Evolutionary conservation across 2,888 invertebrate species (phyloP), one percentile per base, ranked within the genome.

Genomic region (Coenonympha arcania): DNA sequence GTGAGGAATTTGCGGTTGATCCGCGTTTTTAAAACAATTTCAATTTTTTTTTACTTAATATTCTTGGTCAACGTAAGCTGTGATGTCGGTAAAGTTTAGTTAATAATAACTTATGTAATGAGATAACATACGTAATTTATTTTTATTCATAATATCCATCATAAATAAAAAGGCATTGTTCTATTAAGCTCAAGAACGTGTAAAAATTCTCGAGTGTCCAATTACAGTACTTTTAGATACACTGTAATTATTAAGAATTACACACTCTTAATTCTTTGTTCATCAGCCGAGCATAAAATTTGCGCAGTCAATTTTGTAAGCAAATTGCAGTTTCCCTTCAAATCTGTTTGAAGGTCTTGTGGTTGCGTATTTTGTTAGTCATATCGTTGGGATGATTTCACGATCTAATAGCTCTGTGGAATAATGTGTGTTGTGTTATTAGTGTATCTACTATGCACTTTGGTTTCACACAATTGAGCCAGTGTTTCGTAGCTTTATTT

Each of bases 321-420:
- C 68, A 68, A 69, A 72, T 75, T 69, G 62, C 61, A 62, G 52
- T 65, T 71, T 71, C 68, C 68, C 66, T 65, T 69, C 59, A 55
- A 63, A 59, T 56, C 51, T 40, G 46, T 52, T 61, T 56, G 63
- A 64, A 67, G 67, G 67, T 59, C 58, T 55, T 37, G 39, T 22
- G 34, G 30, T 42, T 42, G 42, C 42, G 20, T 42, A 31, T 60
- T 56, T 55, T 52, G 57, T 62, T 60, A 61, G 61, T 61, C 58
- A 62, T 61, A 50, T 33, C 34, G 31, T 18, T 47, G 36, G 34
- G 50, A 54, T 49, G 48, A 55, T 54, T 39, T 53, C 31, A 33
- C n/a, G 20, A 45, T 55, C 6, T 19, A 19, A 11, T 30, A 16
- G 22, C 19, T 6, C 11, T 8, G 28, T 30, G 30, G 1, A 30